A percentile compares a stretch with the other conserved stretches of the same genome.
Evolutionary conservation across 2,888 invertebrate species (phyloP).

Genomic region (Volucella bombylans): DNA sequence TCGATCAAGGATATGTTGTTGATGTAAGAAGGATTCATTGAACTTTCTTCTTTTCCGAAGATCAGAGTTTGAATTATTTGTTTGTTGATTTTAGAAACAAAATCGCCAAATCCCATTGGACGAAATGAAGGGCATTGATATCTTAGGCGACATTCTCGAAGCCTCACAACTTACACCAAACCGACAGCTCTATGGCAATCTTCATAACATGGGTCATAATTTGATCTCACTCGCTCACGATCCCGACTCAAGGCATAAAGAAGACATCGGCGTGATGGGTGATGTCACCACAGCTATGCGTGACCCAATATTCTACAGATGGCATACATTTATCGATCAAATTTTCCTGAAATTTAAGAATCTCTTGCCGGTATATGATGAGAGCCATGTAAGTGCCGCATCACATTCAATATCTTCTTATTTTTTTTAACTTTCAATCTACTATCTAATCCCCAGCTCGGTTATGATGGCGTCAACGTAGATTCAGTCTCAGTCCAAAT

Average conservation of each 20-base stretch:
- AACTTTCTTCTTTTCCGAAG: background rate
- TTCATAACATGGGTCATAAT: slow-evolving; percentile 93
- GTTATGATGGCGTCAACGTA: slow-evolving; percentile 69
- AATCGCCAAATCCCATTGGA: slow-evolving; percentile 79
- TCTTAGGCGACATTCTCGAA: slow-evolving; percentile 91
- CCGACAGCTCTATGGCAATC: slow-evolving; percentile 87
- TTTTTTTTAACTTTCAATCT: background rate
- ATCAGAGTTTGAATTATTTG: background rate
- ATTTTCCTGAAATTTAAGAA: slow-evolving; percentile 89
- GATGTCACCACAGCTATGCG: slow-evolving; percentile 93
- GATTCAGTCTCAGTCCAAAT: slow-evolving; percentile 76
- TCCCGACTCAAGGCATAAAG: slow-evolving; percentile 88
- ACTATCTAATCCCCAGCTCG: slow-evolving; percentile 32
- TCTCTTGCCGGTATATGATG: slow-evolving; percentile 84
- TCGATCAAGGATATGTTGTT: slow-evolving; percentile 87
- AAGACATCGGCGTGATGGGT: slow-evolving; percentile 90
- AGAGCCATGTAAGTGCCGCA: slow-evolving; percentile 81
- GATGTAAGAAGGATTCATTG: slow-evolving; percentile 82
- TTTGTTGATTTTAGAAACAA: slow-evolving; percentile 68
- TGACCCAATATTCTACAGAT: slow-evolving; percentile 93
- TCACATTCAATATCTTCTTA: background rate
- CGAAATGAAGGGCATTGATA: slow-evolving; percentile 87
- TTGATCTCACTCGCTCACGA: slow-evolving; percentile 90
- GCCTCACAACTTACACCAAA: slow-evolving; percentile 87
- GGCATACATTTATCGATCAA: slow-evolving; percentile 90